phyloP scores from a whole-genome alignment of 2,113 vertebrate species.

The Aldabrachelys gigantea region DNA sequence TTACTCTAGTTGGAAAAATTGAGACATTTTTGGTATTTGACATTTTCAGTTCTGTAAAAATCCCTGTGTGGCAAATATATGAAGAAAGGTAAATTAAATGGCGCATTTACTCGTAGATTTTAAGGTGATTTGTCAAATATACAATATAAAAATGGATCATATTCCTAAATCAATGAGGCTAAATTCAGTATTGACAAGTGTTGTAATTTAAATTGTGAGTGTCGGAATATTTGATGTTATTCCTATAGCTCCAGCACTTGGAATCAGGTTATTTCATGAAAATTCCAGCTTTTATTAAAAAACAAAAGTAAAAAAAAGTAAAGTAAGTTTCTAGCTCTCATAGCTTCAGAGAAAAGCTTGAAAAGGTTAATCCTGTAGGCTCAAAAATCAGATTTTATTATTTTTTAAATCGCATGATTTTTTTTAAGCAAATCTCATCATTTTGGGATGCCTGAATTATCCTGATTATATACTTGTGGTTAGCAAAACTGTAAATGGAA shows the following conservation, averaged over 20 bases:
- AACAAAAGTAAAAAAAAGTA: not conserved
- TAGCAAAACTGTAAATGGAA: constrained; percentile 28
- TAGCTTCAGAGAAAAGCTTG: not conserved
- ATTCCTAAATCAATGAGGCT: constrained; percentile 5
- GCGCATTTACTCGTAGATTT: not conserved
- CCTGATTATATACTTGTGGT: not conserved
- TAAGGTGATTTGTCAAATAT: not conserved
- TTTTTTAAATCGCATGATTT: rapidly evolving
- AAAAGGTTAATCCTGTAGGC: not conserved
- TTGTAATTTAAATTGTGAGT: not conserved
- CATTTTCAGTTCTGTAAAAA: constrained; percentile 3
- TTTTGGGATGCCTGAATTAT: rapidly evolving
- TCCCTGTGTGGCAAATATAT: not conserved
- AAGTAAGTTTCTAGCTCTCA: not conserved
- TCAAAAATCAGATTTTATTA: not conserved
- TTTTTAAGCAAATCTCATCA: rapidly evolving
- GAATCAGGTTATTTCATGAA: not conserved
- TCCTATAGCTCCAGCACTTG: not conserved
- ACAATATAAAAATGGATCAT: not conserved
- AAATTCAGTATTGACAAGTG: not conserved
- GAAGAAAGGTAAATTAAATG: not conserved
- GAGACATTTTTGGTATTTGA: not conserved
- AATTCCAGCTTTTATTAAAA: not conserved
- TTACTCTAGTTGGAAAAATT: not conserved
- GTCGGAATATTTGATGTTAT: not conserved